Conservation (phyloP, 2,888 invertebrate genomes). For the Nineta flava region DNA sequence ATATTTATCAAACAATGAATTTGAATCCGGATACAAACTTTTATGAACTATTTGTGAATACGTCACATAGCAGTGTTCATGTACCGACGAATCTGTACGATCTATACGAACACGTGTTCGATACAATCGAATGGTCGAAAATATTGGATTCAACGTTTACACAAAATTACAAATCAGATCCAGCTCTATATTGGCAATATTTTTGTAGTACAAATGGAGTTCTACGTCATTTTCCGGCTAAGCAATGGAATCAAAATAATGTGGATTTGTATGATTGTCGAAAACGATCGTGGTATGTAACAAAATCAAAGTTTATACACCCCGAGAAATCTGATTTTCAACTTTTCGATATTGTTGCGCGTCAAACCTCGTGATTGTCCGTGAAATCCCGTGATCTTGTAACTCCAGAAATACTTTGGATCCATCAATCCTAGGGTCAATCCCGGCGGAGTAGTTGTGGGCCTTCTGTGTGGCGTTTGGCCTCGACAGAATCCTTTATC, state of each 20-base stretch:
- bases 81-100: conserved; percentile 90
- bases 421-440: no score
- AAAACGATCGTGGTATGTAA: conserved; percentile 88
- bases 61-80: conserved; percentile 71
- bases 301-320: no score
- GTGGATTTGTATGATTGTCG: conserved; percentile 83
- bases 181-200: conserved; percentile 91
- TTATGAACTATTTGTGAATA: conserved; percentile 68
- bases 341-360: no score
- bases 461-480: no score
- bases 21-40: conserved; percentile 66
- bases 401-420: no score
- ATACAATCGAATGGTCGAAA: conserved; percentile 85
- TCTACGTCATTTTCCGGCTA: conserved; percentile 76
- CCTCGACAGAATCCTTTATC: no score
- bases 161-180: conserved; percentile 75
- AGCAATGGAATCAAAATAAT: conserved; percentile 45
- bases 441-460: no score
- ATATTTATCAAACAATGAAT: conserved; percentile 38
- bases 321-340: no score
- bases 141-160: conserved; percentile 66
- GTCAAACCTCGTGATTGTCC: no score
- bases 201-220: conserved; percentile 91
- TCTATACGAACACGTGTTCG: conserved; percentile 48
- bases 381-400: no score